Evolutionary conservation across 1,140 invertebrate genomes (phyloP), one percentile per base, ranked within the genome.

Genomic region (Drosophila tropicalis): DNA sequence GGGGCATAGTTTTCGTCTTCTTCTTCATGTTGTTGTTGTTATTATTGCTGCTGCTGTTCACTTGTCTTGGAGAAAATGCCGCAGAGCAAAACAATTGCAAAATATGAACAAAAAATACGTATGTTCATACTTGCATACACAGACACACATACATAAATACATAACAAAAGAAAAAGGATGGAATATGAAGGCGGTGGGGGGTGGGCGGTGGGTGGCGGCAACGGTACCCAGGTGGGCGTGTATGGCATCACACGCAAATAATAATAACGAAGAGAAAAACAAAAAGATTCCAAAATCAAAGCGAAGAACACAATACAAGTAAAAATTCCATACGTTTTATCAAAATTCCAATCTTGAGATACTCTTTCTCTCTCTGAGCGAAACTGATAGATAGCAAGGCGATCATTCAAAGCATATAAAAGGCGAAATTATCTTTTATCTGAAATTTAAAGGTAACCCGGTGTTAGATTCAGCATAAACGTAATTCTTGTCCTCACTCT

Each of bases 31-130:
- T 76, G 44, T 68, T 67, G 64, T 79, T 76, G 54, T 62, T 79
- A 39, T 72, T 76, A 70, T 58, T 83, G 58, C 69, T 74, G 44
- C 72, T 76, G 74, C 62, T 83, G 58, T 75, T 74, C 63, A 75
- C 72, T 75, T 76, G 82, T 86, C 82, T 86, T 87, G 65, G 71
- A 76, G 76, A 87, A 89, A 87, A 87, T 87, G 67, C 80, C 70
- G 80, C 83, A 87, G 76, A 78, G 84, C 67, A 89, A 87, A 72
- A 78, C 84, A 87, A 87, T 87, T 89, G 79, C 85, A 86, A 86
- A 87, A 87, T 85, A 85, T 84, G 81, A 82, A 67, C 75, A 82
- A 82, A 86, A 47, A 73, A 62, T 72, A 86, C 70, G 69, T 57
- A 72, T 39, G 12, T 39, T 10, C 9, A 0, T 36, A 70, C 51